Base-by-base conservation (phyloP, 2,113 vertebrate species). In the Tenrec ecaudatus region DNA sequence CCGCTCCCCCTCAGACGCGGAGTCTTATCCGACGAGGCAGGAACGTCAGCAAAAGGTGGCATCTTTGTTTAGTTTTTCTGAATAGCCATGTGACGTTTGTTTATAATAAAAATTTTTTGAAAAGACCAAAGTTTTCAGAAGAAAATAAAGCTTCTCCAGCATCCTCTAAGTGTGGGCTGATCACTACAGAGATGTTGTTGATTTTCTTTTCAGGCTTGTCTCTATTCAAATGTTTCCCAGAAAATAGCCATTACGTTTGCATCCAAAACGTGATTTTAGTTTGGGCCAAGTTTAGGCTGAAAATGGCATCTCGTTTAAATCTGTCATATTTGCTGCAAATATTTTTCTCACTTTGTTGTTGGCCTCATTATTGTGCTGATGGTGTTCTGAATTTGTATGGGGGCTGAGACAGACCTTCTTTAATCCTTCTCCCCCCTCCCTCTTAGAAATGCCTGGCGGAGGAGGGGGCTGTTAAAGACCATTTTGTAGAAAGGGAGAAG, bases 201-300 rank as follows among this genome's bases (percentile, higher is more conserved):
- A 80, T 4, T 73, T 87, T 60, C 91, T 73, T 76, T 57, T 31
- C 12, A 84, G 58, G 71, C n/a, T 87, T 94, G 88, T 53, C 40
- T 75, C 53, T 82, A 76, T 82, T 89, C 66, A 85, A 88, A 83
- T 82, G 73, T 86, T 95, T 95, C 47, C 47, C 36, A 84, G 43
- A 87, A 94, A 89, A 83, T 86, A 69, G 33, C 89, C 82, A 94
- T 89, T 90, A 91, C 91, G 69, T 89, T 77, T 43, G 83, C 75
- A 95, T 95, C n/a, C 43, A 79, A 96, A 76, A 87, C 57, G 60
- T 15, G 58, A 66, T 31, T 90, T 92, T 81, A 53, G 31, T 71
- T 96, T 94, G 89, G 94, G 91, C 88, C 89, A 95, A 93, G 76
- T 90, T 87, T 76, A 80, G 92, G 69, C 69, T 91, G 85, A 86